Evolutionary conservation across 2,888 invertebrate species (phyloP), one percentile per base, ranked within the genome.

Genomic region (Ariolimax columbianus): DNA sequence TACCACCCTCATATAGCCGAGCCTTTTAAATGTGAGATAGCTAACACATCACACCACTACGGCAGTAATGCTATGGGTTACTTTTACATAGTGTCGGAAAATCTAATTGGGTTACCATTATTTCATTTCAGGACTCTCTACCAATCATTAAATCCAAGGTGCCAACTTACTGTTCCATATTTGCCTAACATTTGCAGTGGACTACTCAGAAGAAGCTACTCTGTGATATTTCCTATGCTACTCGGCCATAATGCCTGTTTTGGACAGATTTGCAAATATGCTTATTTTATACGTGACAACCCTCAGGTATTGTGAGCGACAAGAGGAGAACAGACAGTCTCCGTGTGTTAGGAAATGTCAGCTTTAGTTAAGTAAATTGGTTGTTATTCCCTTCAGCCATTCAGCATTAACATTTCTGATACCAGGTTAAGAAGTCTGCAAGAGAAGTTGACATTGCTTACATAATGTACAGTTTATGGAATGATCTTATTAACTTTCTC

Each of bases 121-220:
- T 82, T 72, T 26, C 80, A 70, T 90, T 91, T 11, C 89, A 93
- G 93, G 93, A 93, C 73, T 89, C 91, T 30, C 86, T 92, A 66
- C 89, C 91, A 47, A 86, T 92, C 36, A 93, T 94, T 82, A 94
- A 94, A 87, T 87, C 91, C n/a, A 94, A 94, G 85, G 90, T 93
- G 80, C 94, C 94, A 85, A 93, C 93, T 17, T 94, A 94, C 84
- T 90, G 90, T 9, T 92, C 93, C 7, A 91, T 92, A 86, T 91
- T 89, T 88, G 89, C 89, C 81, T 92, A 89, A 91, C 26, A n/a
- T 14, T n/a, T 3, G 14, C 11, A 30, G 66, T 23, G n/a, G 30
- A 38, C 59, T 33, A 23, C 36, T 77, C 23, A 40, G 1, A 26
- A 26, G 33, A 66, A 68, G 80, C 80, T 40, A 23, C 38, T 51